Base-by-base conservation (phyloP, 2,113 vertebrate species). In the Progne subis region DNA sequence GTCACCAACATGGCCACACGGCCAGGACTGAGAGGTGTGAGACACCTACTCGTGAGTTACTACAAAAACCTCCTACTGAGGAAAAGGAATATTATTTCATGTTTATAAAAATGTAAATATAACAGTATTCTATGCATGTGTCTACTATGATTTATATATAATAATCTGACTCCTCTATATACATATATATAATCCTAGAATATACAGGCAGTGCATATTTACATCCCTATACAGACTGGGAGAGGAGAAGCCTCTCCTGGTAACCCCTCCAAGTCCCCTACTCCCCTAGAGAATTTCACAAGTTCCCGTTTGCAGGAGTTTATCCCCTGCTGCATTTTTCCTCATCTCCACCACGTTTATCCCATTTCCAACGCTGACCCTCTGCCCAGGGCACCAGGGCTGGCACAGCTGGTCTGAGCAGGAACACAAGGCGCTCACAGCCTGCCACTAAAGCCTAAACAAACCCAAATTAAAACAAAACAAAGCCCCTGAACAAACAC, bases 41-140 rank as follows among this genome's bases (percentile, higher is more conserved):
- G 56, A 60, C 82, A 75, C 7, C 88, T 39, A 39, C 8, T 24
- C 8, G 19, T 5, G 37, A 83, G 69, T 53, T 47, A 59, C 59
- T 91, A 82, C 74, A 83, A 85, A 87, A 89, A 68, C 55, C 60
- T 82, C 82, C 31, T 16, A 31, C 61, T 46, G 76, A 69, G 68
- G 71, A 78, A 69, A 90, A 83, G 59, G 18, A 82, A 1, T 31
- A 59, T 20, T 50, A 21, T 83, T 83, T 82, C 37, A 46, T 11
- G 59, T 61, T 87, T 96, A 94, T 91, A 80, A 96, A 96, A 93
- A 93, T 67, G 92, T 63, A 83, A 96, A 69, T 93, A 64, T 26
- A 75, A 71, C 69, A 8, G 82, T 87, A 64, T 41, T 43, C 28
- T 90, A 86, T 31, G 56, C 8, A 4, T 23, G 7, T 79, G n/a